Conservation (phyloP, 2,797 vertebrate genomes). For the Hypotaenidia okinawae region DNA sequence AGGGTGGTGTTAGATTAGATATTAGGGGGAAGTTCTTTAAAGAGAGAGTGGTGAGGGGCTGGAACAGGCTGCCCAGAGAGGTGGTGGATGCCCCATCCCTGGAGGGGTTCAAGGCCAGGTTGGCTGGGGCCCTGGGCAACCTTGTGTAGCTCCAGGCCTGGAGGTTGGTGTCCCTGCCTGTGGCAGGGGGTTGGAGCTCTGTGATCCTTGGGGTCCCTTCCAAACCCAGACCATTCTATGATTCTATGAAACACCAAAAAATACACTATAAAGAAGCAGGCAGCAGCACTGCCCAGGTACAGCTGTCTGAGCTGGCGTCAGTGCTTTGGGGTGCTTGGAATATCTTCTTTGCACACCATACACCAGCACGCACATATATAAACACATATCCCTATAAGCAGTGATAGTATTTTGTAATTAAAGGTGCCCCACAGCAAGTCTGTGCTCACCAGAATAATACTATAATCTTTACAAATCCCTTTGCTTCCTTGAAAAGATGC, state of each 20-base stretch:
- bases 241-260: not conserved
- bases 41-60: no score
- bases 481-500: constrained; percentile 79
- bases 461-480: constrained; percentile 85
- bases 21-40: no score
- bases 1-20: no score
- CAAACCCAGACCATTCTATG: no score
- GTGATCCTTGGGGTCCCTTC: no score
- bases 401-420: constrained; percentile 85
- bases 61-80: no score
- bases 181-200: no score
- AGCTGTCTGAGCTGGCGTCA: not conserved
- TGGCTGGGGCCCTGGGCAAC: no score
- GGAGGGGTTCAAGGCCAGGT: no score
- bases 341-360: constrained; percentile 3
- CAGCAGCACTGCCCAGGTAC: not conserved
- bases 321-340: not conserved
- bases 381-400: constrained; percentile 52
- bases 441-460: constrained; percentile 77
- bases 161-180: no score
- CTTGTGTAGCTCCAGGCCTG: no score
- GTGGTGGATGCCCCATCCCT: no score
- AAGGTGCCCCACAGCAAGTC: constrained; percentile 84
- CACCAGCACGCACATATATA: not conserved
- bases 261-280: not conserved